Conservation (phyloP, 2,888 invertebrate species). For the Strigamia transsilvanica region DNA sequence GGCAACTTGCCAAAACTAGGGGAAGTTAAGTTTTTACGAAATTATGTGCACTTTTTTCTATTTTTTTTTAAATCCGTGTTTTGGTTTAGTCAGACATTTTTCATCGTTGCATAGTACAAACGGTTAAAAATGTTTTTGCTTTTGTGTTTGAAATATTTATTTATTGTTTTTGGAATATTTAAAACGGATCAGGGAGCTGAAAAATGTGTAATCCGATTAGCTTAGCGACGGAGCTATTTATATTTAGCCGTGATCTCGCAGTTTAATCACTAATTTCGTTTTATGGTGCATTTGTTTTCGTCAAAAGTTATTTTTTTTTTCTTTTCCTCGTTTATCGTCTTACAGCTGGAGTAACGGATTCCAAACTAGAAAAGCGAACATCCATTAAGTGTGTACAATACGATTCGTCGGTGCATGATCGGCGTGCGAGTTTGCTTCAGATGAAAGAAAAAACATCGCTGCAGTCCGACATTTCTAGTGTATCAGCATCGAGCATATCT, state of each 20-base stretch:
- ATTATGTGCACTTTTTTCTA: not conserved
- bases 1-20: not conserved
- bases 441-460: conserved; percentile 52
- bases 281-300: not conserved
- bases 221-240: not conserved
- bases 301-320: not conserved
- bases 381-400: not conserved
- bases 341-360: not conserved
- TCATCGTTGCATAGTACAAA: no score
- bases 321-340: not conserved
- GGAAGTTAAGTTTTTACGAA: not conserved
- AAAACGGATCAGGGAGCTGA: not conserved
- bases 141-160: not conserved
- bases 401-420: not conserved
- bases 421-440: not conserved
- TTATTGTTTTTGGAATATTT: not conserved
- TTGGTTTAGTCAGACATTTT: no score
- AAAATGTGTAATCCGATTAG: not conserved
- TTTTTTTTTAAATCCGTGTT: no score
- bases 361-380: not conserved
- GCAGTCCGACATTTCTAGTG: conserved; percentile 56
- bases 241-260: not conserved
- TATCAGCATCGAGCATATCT: conserved; percentile 56
- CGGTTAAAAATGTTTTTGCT: no score
- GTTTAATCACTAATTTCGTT: not conserved